Percentiles rank a stretch among this genome's conserved stretches.
Evolutionary conservation across 2,888 invertebrate species (phyloP).

Genomic region (Apodemia mormo): DNA sequence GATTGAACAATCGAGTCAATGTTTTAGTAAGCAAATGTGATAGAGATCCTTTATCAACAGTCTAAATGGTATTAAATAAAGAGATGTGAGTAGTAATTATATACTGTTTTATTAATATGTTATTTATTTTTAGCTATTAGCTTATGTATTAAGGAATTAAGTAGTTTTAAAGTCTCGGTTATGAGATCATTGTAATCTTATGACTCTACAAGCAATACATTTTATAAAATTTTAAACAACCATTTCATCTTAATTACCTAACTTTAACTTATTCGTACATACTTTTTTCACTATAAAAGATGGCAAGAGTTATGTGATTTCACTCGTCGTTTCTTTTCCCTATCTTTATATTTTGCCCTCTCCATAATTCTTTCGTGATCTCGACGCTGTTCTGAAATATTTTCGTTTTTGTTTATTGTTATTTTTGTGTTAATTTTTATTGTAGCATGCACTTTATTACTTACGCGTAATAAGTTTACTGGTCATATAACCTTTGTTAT

Average conservation of each 20-base stretch:
- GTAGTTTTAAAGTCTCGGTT: conserved; percentile 45
- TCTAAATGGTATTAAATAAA: conserved; percentile 62
- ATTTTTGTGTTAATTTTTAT: conserved; percentile 53
- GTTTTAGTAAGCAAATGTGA: conserved; percentile 88
- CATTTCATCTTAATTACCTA: conserved; percentile 30
- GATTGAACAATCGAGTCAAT: conserved; percentile 76
- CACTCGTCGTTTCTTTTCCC: conserved; percentile 60
- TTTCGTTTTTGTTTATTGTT: conserved; percentile 62
- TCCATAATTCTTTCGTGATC: conserved; percentile 59
- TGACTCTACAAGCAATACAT: conserved; percentile 33
- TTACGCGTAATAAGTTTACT: conserved; percentile 72
- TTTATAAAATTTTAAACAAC: conserved; percentile 29
- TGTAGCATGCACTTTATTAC: conserved; percentile 67
- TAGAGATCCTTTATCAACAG: conserved; percentile 88
- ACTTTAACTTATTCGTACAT: background rate
- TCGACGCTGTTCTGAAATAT: conserved; percentile 74
- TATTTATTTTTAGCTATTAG: conserved; percentile 38
- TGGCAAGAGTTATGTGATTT: conserved; percentile 69
- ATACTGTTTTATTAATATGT: conserved; percentile 37
- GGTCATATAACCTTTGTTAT: conserved; percentile 51
- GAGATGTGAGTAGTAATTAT: conserved; percentile 25
- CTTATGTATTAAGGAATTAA: conserved; percentile 34
- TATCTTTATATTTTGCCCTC: conserved; percentile 52
- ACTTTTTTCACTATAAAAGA: conserved; percentile 52
- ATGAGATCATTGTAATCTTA: conserved; percentile 72